phyloP scores from a whole-genome alignment of 2,797 vertebrate species.

The Cetoscarus ocellatus region DNA sequence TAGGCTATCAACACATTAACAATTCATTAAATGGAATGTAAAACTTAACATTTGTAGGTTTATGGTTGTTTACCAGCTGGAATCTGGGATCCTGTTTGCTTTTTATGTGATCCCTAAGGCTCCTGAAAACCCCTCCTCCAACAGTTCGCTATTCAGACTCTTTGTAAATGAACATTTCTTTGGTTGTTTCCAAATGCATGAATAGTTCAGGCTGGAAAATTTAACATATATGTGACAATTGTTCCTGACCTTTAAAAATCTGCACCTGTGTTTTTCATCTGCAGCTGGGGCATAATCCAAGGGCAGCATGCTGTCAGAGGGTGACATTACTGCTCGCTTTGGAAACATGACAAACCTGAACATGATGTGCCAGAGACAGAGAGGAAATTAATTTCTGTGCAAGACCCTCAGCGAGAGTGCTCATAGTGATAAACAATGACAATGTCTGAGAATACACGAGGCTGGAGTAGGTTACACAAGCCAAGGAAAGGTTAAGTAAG shows the following conservation, averaged over 20 bases:
- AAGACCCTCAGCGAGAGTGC: constrained; percentile 1
- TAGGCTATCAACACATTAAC: no score
- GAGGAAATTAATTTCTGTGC: constrained; percentile 19
- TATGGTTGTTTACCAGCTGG: no score
- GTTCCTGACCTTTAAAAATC: constrained; percentile 17
- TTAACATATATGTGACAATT: not conserved
- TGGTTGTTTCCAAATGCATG: not conserved
- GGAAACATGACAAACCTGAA: constrained; percentile 49
- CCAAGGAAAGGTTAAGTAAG: constrained; percentile 10
- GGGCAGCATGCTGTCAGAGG: not conserved
- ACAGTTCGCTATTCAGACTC: not conserved
- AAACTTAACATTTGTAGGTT: no score
- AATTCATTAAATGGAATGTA: no score
- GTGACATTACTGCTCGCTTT: constrained; percentile 37
- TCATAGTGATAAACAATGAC: constrained; percentile 26
- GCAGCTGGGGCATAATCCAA: no score
- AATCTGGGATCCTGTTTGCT: no score
- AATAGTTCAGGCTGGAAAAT: not conserved
- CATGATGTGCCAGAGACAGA: constrained; percentile 14
- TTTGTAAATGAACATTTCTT: not conserved
- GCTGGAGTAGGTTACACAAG: not conserved
- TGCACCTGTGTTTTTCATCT: constrained; percentile 42
- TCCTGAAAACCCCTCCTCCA: no score
- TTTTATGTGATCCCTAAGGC: no score
- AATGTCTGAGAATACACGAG: not conserved